A percentile compares a stretch with the other conserved stretches of the same genome.
phyloP scores from a whole-genome alignment of 2,113 vertebrate species.

The Macaca nemestrina region DNA sequence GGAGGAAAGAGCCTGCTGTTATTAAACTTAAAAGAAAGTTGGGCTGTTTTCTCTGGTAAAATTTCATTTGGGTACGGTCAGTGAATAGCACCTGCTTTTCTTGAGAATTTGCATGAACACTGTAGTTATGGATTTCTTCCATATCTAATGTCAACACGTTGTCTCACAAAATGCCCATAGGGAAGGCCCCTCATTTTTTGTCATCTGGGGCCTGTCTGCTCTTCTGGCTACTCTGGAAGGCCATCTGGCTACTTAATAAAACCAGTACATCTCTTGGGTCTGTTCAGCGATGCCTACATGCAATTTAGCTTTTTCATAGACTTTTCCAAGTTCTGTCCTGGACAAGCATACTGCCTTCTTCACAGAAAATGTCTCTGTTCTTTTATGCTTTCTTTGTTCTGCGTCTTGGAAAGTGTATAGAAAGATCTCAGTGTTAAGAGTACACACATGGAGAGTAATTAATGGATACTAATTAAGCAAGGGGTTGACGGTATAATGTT shows the following conservation, averaged over 20 bases:
- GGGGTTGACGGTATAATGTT: not conserved
- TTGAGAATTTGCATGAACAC: conserved; percentile 66
- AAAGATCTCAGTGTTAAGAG: not conserved
- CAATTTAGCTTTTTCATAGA: conserved; percentile 38
- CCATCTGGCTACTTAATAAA: conserved; percentile 79
- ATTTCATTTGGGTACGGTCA: conserved; percentile 54
- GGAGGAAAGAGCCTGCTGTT: not conserved
- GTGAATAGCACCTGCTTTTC: conserved; percentile 58
- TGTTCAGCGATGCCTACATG: conserved; percentile 54
- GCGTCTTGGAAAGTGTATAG: not conserved
- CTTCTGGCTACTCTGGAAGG: conserved; percentile 68
- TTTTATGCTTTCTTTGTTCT: not conserved
- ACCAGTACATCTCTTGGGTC: conserved; percentile 43
- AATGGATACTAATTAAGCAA: not conserved
- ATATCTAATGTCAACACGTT: conserved; percentile 74
- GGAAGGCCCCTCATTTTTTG: conserved; percentile 65
- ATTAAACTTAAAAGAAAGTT: conserved; percentile 35
- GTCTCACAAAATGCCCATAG: conserved; percentile 65
- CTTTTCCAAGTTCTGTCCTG: not conserved
- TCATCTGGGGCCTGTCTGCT: conserved; percentile 74
- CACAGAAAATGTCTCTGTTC: not conserved
- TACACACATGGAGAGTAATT: not conserved
- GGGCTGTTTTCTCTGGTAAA: conserved; percentile 59
- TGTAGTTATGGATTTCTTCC: conserved; percentile 65
- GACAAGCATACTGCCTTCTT: not conserved